Conservation (phyloP, 2,113 vertebrate genomes). For the Erythrocercus mccallii region DNA sequence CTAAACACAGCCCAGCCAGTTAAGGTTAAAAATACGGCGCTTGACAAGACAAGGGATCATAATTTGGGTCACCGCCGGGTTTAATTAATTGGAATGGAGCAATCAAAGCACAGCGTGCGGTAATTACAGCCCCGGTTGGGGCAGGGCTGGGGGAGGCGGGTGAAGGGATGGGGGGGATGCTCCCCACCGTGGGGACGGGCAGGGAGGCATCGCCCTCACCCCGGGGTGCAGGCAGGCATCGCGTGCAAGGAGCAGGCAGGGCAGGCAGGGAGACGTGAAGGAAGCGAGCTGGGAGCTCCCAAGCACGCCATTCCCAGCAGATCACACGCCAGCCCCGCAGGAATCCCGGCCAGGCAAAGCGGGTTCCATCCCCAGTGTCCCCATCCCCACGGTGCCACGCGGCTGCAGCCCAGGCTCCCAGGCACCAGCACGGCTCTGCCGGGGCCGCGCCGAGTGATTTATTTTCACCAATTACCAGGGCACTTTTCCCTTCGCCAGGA, state of each 20-base stretch:
- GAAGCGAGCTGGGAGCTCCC: not conserved
- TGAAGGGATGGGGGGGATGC: constrained; percentile 4
- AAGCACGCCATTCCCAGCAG: not conserved
- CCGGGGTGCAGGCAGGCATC: not conserved
- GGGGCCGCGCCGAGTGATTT: constrained; percentile 69
- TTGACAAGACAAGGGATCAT: constrained; percentile 71
- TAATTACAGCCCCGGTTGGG: constrained; percentile 75
- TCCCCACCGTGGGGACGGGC: not conserved
- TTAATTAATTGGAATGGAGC: constrained; percentile 83
- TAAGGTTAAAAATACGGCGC: constrained; percentile 79
- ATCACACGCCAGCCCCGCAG: fast-evolving
- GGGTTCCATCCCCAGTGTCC: not conserved
- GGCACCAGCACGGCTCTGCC: not conserved
- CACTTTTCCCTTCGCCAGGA: constrained; percentile 68
- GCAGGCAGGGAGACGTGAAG: not conserved
- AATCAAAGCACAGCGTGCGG: constrained; percentile 68
- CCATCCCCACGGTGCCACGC: not conserved
- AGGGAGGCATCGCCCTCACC: not conserved
- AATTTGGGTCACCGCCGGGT: constrained; percentile 77
- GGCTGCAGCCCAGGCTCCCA: not conserved
- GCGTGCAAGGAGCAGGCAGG: not conserved
- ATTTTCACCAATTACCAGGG: constrained; percentile 79
- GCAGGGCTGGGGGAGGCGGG: not conserved
- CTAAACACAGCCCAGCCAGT: constrained; percentile 71
- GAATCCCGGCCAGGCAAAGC: fast-evolving